Evolutionary conservation across 1,140 invertebrate species (phyloP).

Genomic region (Euura lappo): DNA sequence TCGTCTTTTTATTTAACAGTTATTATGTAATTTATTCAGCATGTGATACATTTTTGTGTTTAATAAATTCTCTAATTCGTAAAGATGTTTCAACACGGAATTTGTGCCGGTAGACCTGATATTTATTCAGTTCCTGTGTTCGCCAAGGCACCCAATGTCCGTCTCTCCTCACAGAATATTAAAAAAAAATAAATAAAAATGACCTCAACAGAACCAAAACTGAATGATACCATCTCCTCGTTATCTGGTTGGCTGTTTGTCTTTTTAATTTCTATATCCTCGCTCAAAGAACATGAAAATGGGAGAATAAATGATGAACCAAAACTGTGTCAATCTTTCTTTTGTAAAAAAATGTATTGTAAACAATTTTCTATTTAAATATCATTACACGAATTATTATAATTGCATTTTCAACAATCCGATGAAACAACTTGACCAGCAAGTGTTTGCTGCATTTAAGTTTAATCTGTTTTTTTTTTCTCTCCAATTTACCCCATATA

Average conservation of each 20-base stretch:
- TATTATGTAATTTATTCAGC: not conserved
- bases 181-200: not conserved
- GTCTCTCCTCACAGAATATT: not conserved
- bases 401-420: not conserved
- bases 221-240: not conserved
- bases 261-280: not conserved
- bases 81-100: not conserved
- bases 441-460: not conserved
- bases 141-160: not conserved
- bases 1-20: not conserved
- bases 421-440: not conserved
- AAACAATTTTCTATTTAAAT: not conserved
- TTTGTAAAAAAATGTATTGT: not conserved
- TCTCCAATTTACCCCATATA: too few species aligned
- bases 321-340: not conserved
- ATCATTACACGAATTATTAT: not conserved
- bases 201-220: constrained; percentile 13
- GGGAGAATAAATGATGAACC: too few species aligned
- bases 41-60: constrained; percentile 7
- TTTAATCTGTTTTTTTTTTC: not conserved
- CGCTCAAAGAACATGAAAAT: too few species aligned
- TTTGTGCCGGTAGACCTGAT: not conserved
- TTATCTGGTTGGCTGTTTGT: not conserved
- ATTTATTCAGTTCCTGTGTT: not conserved
- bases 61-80: not conserved